Evolutionary conservation across 2,113 vertebrate genomes (phyloP), one percentile per base, ranked within the genome.

Genomic region (Engystomops pustulosus): DNA sequence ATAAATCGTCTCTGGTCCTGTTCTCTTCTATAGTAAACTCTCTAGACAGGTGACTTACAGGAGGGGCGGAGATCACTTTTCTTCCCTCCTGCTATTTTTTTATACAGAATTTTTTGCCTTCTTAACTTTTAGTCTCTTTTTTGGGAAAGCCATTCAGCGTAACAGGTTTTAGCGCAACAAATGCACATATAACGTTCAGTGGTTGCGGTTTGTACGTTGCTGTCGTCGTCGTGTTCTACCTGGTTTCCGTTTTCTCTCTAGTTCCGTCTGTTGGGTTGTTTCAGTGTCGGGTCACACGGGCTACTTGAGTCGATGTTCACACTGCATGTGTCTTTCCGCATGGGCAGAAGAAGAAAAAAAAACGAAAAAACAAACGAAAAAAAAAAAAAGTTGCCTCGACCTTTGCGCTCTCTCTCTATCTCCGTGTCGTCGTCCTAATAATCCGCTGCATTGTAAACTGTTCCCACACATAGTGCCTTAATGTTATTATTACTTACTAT

Each of bases 401-500:
- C 94, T 96, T 41, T 95, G 96, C 96, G 97, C 95, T 96, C n/a
- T n/a, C n/a, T n/a, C n/a, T n/a, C n/a, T n/a, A n/a, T n/a, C n/a
- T 95, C 93, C 93, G 94, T 94, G 96, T 98, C 90, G 91, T 93
- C 91, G 95, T 98, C 94, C 94, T 93, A 93, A 97, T 96, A 96
- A 94, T 96, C 94, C 94, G 95, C 96, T 97, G 96, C 97, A 96
- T 99, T 95, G 96, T 98, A 96, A 96, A 96, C 93, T 91, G 96
- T 98, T 96, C 92, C 96, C 95, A 98, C 96, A 97, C 97, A 97
- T 98, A 98, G 98, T 99, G 98, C 98, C 98, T 99, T 99, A 99
- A 97, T 96, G 96, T 98, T 97, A 93, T 97, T 96, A 96, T 99
- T 98, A 96, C 94, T 41, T 97, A 95, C 94, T 95, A 68, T 92